Evolutionary conservation across 2,113 vertebrate genomes (phyloP), one percentile per base, ranked within the genome.

Genomic region (Malurus cyaneus): DNA sequence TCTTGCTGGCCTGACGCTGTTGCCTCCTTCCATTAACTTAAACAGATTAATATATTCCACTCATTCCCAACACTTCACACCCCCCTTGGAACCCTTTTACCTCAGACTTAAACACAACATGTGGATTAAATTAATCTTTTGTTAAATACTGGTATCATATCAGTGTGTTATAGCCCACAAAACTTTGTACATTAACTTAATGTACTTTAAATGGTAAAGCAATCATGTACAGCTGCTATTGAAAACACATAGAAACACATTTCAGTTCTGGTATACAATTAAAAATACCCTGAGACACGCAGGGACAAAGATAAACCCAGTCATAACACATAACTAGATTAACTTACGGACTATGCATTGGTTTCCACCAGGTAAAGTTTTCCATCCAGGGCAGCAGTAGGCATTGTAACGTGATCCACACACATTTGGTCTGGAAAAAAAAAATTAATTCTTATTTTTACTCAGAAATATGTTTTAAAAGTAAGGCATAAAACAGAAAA

Each of bases 271-370:
- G 26, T 50, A 67, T 8, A 62, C 62, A 89, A 88, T 44, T 73
- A 61, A 79, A 91, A 90, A 71, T 34, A 83, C 31, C 25, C 66
- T 65, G 59, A 76, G 41, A 62, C n/a, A 47, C 0, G 42, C 34
- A 86, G 41, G 19, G n/a, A 69, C 66, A 88, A 86, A 91, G 92
- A 74, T 64, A 89, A 76, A 62, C 50, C 85, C 31, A 82, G 21
- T 46, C 60, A 57, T 59, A 80, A 88, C 46, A 84, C 11, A 11
- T 5, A 91, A 89, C 28, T n/a, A 39, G 28, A 62, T 49, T 81
- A 93, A 99, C 99, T 99, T 98, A 99, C 99, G 99, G 91, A 99
- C 99, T 92, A 99, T 99, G 97, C 99, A 99, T 92, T 99, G 99
- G 97, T 99, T 99, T 96, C 99, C 99, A 96, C 99, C 99, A 65